phyloP scores from a whole-genome alignment of 2,888 invertebrate species.

The Neoascia interrupta region DNA sequence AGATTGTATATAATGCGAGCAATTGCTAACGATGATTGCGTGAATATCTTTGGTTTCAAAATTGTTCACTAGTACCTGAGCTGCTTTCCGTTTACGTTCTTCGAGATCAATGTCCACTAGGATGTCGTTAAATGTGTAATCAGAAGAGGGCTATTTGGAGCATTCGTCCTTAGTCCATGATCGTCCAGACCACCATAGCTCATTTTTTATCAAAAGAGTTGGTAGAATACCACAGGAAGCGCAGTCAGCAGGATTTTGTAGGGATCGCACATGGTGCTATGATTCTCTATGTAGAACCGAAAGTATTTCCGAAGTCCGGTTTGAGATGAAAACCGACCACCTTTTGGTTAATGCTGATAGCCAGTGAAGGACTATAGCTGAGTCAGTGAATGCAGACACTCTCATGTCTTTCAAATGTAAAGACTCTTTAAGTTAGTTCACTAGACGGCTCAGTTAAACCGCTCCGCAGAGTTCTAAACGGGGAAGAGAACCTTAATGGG shows the following conservation, averaged over 20 bases:
- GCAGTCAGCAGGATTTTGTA: conserved; percentile 10
- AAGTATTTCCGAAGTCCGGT: conserved; percentile 19
- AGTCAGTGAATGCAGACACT: too few species aligned
- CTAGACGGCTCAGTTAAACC: conserved; percentile 13
- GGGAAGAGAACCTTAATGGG: not conserved
- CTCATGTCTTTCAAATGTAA: conserved; percentile 36
- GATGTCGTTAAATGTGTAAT: too few species aligned
- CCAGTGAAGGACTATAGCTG: too few species aligned
- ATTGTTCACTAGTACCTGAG: too few species aligned
- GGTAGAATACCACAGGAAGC: not conserved
- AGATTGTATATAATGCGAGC: too few species aligned
- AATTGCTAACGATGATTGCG: too few species aligned
- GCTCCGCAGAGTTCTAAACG: conserved; percentile 27
- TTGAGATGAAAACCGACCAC: not conserved
- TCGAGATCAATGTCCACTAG: too few species aligned
- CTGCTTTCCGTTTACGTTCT: too few species aligned
- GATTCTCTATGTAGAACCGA: conserved; percentile 19
- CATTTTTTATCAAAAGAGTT: not conserved
- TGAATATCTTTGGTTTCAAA: too few species aligned
- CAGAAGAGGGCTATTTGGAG: too few species aligned
- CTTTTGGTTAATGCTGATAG: not conserved
- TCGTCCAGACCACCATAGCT: too few species aligned
- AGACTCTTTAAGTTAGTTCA: conserved; percentile 30
- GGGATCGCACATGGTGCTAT: conserved; percentile 1
- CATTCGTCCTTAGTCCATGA: too few species aligned